A percentile compares a stretch with the other conserved stretches of the same genome.
Conservation (phyloP, 1,140 invertebrate genomes). For the Diplogasteroides magnus region DNA sequence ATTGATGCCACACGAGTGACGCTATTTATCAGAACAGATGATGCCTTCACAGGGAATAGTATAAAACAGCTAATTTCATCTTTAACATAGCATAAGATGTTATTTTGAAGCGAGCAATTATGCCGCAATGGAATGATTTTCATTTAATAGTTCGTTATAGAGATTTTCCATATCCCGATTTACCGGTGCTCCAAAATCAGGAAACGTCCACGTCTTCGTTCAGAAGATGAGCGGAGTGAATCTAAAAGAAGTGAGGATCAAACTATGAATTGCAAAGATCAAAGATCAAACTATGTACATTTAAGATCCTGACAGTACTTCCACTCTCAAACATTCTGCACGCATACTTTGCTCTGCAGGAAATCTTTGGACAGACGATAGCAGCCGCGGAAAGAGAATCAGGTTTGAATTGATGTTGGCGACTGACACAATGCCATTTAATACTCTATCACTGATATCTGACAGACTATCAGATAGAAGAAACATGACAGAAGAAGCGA, state of each 20-base stretch:
- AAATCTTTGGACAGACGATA: conserved; percentile 20
- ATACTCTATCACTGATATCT: neutral
- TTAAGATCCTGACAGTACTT: neutral
- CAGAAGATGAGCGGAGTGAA: neutral
- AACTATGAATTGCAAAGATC: neutral
- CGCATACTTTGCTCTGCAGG: neutral
- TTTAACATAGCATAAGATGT: too few relatives aligned
- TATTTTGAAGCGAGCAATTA: too few relatives aligned
- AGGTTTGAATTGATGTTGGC: conserved; percentile 2
- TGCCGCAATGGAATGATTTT: neutral
- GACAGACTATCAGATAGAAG: neutral
- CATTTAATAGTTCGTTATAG: neutral
- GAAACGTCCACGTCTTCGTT: neutral
- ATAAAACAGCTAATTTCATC: too few relatives aligned
- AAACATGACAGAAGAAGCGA: neutral
- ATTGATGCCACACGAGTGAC: too few relatives aligned
- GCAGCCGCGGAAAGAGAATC: conserved; percentile 26
- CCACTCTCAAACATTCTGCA: neutral
- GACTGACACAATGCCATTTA: neutral
- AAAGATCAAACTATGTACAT: neutral
- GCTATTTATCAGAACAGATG: too few relatives aligned
- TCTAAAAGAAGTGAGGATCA: neutral
- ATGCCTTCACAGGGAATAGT: too few relatives aligned
- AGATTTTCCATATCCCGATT: neutral
- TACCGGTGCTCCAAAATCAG: neutral